Evolutionary conservation across 2,888 invertebrate genomes (phyloP).

Genomic region (Uropetala carovei): DNA sequence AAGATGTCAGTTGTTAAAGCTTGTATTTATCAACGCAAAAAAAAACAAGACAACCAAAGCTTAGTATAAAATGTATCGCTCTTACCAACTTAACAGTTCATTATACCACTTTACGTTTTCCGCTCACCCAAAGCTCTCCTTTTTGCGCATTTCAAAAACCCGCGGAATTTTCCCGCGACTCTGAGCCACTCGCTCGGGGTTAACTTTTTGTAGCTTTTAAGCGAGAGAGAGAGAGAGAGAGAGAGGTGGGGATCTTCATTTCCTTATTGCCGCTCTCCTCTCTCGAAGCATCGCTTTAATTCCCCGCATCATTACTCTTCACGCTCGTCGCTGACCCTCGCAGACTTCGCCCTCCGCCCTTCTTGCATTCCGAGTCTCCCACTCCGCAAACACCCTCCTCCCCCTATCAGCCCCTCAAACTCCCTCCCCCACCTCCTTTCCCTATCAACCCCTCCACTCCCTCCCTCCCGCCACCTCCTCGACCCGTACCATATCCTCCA

Average conservation of each 20-base stretch:
- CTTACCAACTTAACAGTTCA: too few relatives aligned
- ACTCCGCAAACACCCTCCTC: not conserved
- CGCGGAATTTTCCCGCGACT: slow-evolving; percentile 17
- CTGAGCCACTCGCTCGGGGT: not conserved
- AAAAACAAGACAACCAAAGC: not conserved
- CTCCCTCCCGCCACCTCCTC: not conserved
- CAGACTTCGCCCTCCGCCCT: not conserved
- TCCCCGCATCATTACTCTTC: slow-evolving; percentile 48
- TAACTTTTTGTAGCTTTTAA: slow-evolving; percentile 26
- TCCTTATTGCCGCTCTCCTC: slow-evolving; percentile 47
- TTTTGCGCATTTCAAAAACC: not conserved
- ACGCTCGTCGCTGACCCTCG: slow-evolving; percentile 35
- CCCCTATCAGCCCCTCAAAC: not conserved
- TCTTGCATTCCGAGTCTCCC: not conserved
- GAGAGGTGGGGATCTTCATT: not conserved
- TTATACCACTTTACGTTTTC: not conserved
- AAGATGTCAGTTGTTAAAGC: not conserved
- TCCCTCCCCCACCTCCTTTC: not conserved
- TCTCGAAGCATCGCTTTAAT: slow-evolving; percentile 55
- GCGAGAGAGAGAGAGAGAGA: not conserved
- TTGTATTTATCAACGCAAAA: not conserved
- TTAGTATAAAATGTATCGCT: too few relatives aligned
- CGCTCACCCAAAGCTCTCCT: not conserved
- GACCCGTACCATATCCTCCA: not conserved
- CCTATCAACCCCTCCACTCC: not conserved